Base-by-base conservation (phyloP, 2,797 vertebrate genomes). In the Hybognathus amarus region DNA sequence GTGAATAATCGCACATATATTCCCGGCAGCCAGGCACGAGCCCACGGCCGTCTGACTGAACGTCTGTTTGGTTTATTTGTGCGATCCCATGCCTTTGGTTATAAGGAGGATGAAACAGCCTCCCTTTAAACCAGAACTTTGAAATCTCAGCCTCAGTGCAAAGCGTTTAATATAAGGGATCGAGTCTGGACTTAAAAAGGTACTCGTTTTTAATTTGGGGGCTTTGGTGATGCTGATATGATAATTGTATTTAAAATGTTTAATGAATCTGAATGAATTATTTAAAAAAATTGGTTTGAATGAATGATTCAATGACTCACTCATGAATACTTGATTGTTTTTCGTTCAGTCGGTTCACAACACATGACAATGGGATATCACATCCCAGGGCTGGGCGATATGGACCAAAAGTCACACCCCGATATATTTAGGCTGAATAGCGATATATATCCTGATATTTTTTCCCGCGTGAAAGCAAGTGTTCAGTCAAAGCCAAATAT, bases 1-100 rank as follows among this genome's bases (percentile, higher is more conserved):
- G 78, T 87, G 86, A 84, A 80, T 87, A 87, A 86, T 89, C 67
- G 12, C 77, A 77, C 70, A 12, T 64, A 30, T 52, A 45, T 73
- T n/a, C 77, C 77, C 38, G 10, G 61, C 30, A 75, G 71, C 76
- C 71, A 71, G 83, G 68, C 64, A 20, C 18, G 40, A 71, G 56
- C 84, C 85, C 70, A 59, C 50, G 40, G 73, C 47, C 67, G 15
- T 47, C 69, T 80, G 79, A 71, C 50, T 45, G 20, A 69, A 38
- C 22, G 30, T 52, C 54, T 64, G 74, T 63, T 87, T 30, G 63
- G 42, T 79, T 80, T 64, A 24, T 76, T 88, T 68, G 18, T 74
- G 27, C 17, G 40, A 36, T 47, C 36, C 50, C 36, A 54, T 10
- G 22, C 47, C 22, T 69, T 18, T 5, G 20, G 20, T 77, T 74